Evolutionary conservation across 2,113 vertebrate genomes (phyloP), one percentile per base, ranked within the genome.

Genomic region (Syrmaticus mikado): DNA sequence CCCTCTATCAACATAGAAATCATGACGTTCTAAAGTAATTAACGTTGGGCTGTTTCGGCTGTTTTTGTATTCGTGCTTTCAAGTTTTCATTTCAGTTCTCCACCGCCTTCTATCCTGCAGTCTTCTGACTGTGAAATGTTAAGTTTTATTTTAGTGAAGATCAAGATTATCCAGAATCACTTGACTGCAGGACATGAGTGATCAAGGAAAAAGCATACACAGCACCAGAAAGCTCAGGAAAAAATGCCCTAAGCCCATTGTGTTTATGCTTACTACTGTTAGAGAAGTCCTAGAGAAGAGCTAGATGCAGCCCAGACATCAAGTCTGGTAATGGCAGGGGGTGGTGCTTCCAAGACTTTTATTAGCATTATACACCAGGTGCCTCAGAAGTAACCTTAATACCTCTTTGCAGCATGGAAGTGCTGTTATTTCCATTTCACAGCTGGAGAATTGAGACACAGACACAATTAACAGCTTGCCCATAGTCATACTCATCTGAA

Each of bases 91-190:
- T 90, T 77, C 9, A 77, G 90, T 78, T 65, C 17, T 84, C n/a
- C 84, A 22, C 32, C 22, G 57, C 3, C 6, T 9, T 0, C 4
- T 80, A 24, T 0, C 0, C 38, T 79, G n/a, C 34, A 62, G 19
- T 82, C 58, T 87, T 60, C 82, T 60, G 61, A 77, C 38, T 55
- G 17, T 60, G 41, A 91, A 95, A 90, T 18, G 66, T 83, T 8
- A 81, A 32, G 13, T 18, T 96, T 72, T 92, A 48, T 75, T 90
- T 84, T 95, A 93, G 78, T 81, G 61, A 66, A 13, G 46, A 90
- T 9, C 0, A 0, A 93, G 50, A 58, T 87, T 82, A 58, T 73
- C 45, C 50, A 73, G 67, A 74, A 82, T 77, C 32, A 40, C 15
- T 45, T 30, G 34, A 87, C 30, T 70, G 19, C 55, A 57, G 38